These are phyloP conservation scores for Busseola fusca DNA, from an alignment of 2,888 invertebrate genomes.

Conservation along the genomic window DNA sequence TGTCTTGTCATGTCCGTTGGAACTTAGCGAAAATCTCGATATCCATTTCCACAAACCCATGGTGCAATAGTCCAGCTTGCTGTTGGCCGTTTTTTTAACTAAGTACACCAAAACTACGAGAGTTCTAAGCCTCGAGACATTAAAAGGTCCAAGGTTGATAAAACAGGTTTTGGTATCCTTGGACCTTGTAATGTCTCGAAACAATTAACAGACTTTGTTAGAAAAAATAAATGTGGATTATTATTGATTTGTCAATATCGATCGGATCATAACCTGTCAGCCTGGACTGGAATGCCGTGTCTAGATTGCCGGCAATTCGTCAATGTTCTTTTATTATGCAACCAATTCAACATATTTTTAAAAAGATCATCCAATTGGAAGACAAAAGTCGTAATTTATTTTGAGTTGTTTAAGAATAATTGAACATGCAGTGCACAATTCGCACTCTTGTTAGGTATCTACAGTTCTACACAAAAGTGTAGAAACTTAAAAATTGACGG, in stretches of 20 bases:
- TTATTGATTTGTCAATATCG: constrained; percentile 17
- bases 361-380: too few relatives aligned
- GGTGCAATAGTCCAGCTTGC: neutral
- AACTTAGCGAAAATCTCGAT: neutral
- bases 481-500: too few relatives aligned
- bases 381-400: too few relatives aligned
- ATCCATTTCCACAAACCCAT: neutral
- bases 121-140: neutral
- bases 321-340: neutral
- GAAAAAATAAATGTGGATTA: constrained; percentile 4
- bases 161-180: neutral
- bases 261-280: neutral
- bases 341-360: neutral
- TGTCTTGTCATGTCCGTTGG: neutral
- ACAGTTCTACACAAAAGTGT: too few relatives aligned
- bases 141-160: constrained; percentile 6
- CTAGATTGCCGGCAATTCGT: neutral
- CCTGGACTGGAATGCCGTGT: neutral
- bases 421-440: too few relatives aligned
- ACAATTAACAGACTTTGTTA: constrained; percentile 7
- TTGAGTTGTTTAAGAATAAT: too few relatives aligned
- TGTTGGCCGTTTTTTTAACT: constrained; percentile 1
- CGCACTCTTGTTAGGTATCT: too few relatives aligned
- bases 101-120: neutral
- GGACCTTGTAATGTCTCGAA: too few relatives aligned